These are phyloP conservation scores for Ceyx erithaca DNA, from an alignment of 2,797 vertebrate species.

Conservation along the genomic window DNA sequence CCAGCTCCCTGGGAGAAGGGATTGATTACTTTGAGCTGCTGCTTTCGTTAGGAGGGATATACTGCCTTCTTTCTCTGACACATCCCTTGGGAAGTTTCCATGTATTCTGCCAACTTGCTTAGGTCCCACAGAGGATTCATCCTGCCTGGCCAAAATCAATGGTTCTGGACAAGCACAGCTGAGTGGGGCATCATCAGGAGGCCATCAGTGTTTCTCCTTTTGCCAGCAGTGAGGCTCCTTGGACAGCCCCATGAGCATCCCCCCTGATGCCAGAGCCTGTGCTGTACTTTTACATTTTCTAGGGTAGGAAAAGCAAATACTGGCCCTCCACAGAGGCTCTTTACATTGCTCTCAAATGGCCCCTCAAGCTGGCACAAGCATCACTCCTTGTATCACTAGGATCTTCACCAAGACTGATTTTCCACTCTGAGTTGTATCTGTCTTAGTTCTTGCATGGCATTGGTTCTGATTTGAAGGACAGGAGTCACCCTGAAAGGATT, in stretches of 20 bases:
- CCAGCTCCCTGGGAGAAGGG: slow-evolving; percentile 8
- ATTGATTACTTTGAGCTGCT: not conserved
- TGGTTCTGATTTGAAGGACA: not conserved
- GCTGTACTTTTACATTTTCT: not conserved
- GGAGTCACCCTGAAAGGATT: slow-evolving; percentile 13
- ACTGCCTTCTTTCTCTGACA: not conserved
- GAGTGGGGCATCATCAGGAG: not conserved
- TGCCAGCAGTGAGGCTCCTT: not conserved
- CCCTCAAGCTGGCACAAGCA: not conserved
- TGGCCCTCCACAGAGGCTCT: not conserved
- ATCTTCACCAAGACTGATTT: not conserved
- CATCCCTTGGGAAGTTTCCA: not conserved
- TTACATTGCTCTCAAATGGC: not conserved
- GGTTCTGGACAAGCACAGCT: not conserved
- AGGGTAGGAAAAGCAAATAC: not conserved
- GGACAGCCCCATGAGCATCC: not conserved
- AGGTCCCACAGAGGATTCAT: not conserved
- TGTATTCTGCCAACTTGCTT: not conserved
- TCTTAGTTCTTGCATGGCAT: not conserved
- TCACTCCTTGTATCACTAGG: accelerated
- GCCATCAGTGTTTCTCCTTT: not conserved
- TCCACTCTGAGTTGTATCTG: not conserved
- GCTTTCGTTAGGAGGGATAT: slow-evolving; percentile 22
- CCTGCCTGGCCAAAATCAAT: not conserved
- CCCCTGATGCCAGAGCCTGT: not conserved